Evolutionary conservation across 1,140 invertebrate genomes (phyloP).

Genomic region (Chironomus tepperi): DNA sequence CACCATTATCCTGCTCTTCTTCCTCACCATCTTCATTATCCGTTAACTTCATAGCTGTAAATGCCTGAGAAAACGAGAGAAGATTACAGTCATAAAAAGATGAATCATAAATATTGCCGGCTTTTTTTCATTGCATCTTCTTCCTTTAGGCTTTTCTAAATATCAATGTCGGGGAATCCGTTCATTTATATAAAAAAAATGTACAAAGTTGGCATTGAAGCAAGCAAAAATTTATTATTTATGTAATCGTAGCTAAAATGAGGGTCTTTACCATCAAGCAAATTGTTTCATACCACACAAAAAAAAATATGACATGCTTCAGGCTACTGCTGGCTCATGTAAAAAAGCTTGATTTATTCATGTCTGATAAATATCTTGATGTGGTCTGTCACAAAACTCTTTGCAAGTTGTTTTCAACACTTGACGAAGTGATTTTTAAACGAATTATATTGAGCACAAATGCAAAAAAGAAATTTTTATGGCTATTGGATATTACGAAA

Average conservation of each 20-base stretch:
- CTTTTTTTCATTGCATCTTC: not conserved
- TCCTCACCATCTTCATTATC: not conserved
- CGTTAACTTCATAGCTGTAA: not conserved
- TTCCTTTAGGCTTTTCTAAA: not conserved
- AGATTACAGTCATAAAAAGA: not conserved
- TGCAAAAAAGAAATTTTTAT: too few relatives aligned
- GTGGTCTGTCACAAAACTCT: not conserved
- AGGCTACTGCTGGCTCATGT: not conserved
- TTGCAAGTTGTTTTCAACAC: too few relatives aligned
- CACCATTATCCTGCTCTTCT: not conserved
- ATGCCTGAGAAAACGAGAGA: not conserved
- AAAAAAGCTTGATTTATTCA: not conserved
- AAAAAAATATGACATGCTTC: not conserved
- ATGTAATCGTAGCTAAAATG: not conserved
- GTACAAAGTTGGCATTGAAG: not conserved
- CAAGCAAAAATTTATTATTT: not conserved
- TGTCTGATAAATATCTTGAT: too few relatives aligned
- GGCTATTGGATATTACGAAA: too few relatives aligned
- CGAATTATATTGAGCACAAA: too few relatives aligned
- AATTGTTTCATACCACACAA: not conserved
- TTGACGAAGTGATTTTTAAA: too few relatives aligned
- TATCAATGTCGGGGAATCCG: conserved; percentile 18
- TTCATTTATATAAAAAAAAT: not conserved
- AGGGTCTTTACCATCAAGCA: not conserved
- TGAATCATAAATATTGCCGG: not conserved